Conservation (phyloP, 1,140 invertebrate species). For the Globodera rostochiensis region DNA sequence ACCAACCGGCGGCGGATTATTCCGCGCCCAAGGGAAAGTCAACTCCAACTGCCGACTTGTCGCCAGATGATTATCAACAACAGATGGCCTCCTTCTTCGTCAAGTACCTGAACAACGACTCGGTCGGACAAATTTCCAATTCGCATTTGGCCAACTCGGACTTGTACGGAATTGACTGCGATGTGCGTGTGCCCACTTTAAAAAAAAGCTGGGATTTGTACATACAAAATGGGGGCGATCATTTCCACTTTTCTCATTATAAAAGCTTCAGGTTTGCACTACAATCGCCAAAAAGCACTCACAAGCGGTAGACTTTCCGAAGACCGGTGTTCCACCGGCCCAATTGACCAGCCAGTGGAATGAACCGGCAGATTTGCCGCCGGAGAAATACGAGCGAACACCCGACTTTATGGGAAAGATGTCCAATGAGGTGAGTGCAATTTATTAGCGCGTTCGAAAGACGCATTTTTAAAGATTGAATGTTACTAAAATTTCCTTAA, state of each 20-base stretch:
- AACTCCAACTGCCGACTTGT: background rate
- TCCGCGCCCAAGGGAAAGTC: constrained; percentile 18
- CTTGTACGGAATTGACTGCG: constrained; percentile 48
- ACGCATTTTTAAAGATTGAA: background rate
- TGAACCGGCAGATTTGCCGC: constrained; percentile 23
- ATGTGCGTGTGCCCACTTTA: background rate
- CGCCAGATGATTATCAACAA: constrained; percentile 24
- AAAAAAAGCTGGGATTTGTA: too few species aligned
- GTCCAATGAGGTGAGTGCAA: constrained; percentile 14
- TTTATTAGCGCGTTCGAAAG: background rate
- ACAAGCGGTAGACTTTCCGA: constrained; percentile 60
- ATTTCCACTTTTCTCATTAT: background rate
- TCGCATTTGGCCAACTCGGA: constrained; percentile 61
- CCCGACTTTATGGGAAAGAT: constrained; percentile 63
- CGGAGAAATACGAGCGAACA: constrained; percentile 52
- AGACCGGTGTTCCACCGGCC: constrained; percentile 50
- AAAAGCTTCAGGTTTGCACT: constrained; percentile 39
- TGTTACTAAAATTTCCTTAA: background rate
- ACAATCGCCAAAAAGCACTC: constrained; percentile 53
- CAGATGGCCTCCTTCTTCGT: constrained; percentile 64
- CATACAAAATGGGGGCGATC: too few species aligned
- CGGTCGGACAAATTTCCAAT: constrained; percentile 60
- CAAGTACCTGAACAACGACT: constrained; percentile 60
- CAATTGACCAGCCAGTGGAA: constrained; percentile 27
- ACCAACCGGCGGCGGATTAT: constrained; percentile 62